Conservation (phyloP, 2,888 invertebrate genomes). For the Cylindroiulus punctatus region DNA sequence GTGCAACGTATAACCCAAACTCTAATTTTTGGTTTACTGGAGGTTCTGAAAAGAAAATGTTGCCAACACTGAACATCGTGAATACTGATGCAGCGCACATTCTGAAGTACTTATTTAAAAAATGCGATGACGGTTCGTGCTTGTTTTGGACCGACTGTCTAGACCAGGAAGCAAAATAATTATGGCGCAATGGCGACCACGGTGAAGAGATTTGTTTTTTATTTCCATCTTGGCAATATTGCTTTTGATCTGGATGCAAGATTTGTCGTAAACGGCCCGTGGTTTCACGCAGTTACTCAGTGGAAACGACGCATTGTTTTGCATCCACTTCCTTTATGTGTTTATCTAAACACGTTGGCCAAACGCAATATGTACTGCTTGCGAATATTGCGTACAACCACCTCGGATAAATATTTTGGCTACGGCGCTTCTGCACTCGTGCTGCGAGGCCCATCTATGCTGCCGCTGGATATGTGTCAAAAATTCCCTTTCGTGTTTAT, state of each 20-base stretch:
- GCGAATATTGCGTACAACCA: slow-evolving; percentile 28
- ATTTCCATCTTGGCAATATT: slow-evolving; percentile 1
- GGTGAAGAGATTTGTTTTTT: neutral
- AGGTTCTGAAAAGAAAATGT: no score
- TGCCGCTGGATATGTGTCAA: neutral
- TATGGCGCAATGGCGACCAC: neutral
- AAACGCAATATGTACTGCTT: slow-evolving; percentile 3
- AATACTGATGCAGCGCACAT: no score
- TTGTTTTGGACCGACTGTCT: neutral
- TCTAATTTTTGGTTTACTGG: no score
- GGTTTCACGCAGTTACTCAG: neutral
- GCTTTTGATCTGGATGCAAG: neutral
- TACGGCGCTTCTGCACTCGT: slow-evolving; percentile 4
- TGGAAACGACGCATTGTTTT: neutral
- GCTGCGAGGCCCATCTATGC: neutral
- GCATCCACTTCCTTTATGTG: slow-evolving; percentile 30
- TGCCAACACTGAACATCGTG: no score
- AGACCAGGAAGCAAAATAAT: neutral
- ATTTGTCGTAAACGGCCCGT: neutral
- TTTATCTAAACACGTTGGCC: slow-evolving; percentile 24
- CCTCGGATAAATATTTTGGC: slow-evolving; percentile 43
- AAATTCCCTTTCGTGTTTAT: slow-evolving; percentile 29
- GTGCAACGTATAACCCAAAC: no score
- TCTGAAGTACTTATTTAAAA: no score
- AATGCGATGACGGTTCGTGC: neutral